These are phyloP conservation scores for Osmerus eperlanus DNA, from an alignment of 2,113 vertebrate species.

Conservation along the genomic window DNA sequence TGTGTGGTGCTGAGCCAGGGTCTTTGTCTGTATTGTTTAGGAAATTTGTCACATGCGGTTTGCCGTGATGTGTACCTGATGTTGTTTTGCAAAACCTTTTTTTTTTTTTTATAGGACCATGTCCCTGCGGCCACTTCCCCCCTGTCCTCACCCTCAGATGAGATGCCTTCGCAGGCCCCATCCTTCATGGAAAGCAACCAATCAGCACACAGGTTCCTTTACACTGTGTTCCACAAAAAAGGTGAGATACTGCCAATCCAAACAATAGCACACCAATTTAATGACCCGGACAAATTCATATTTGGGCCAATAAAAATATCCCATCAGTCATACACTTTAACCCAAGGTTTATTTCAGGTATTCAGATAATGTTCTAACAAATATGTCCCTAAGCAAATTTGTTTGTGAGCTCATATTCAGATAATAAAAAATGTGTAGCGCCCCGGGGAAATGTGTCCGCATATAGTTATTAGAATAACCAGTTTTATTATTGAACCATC, in stretches of 20 bases:
- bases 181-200: conserved; percentile 91
- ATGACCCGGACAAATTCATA: too few species aligned
- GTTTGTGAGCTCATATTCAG: not conserved
- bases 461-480: not conserved
- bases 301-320: too few species aligned
- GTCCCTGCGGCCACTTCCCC: conserved; percentile 79
- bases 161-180: conserved; percentile 89
- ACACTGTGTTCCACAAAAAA: conserved; percentile 98
- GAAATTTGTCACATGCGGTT: not conserved
- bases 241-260: conserved; percentile 63
- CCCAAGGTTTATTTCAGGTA: not conserved
- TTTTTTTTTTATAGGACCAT: conserved; percentile 76
- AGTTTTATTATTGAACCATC: conserved; percentile 18
- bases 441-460: too few species aligned
- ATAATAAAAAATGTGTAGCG: too few species aligned
- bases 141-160: conserved; percentile 90
- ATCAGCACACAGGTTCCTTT: conserved; percentile 92
- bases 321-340: too few species aligned
- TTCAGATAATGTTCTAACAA: not conserved
- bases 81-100: not conserved
- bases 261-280: too few species aligned
- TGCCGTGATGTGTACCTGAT: not conserved
- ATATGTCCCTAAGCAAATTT: not conserved
- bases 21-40: not conserved
- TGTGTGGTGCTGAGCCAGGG: not conserved